Evolutionary conservation across 2,797 vertebrate genomes (phyloP), one percentile per base, ranked within the genome.

Genomic region (Galagoides demidoff): DNA sequence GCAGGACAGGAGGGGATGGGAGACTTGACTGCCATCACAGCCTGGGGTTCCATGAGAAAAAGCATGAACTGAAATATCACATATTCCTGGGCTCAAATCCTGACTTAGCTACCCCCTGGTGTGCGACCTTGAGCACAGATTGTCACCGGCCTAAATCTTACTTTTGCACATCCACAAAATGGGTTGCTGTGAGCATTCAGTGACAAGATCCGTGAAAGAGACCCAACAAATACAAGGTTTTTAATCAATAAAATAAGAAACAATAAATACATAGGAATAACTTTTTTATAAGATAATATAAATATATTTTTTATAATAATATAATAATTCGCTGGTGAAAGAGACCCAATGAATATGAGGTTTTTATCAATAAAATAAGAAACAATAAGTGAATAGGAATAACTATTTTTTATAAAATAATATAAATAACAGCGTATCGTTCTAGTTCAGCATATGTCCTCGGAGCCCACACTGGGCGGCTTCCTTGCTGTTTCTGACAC

Each of bases 21-120:
- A 8, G 16, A 2, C 0, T 0, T 22, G n/a, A 43, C 10, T 25
- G 39, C 31, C 4, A 3, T 22, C 1, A 14, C 19, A 45, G 64
- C 63, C 68, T 45, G 23, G 52, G 29, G 6, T 84, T 43, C 76
- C 1, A 1, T 66, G 37, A 85, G 70, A 64, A 63, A 73, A 83
- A 45, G 19, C 39, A 27, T 27, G 59, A 78, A 49, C 43, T 61
- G 14, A 86, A 52, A 20, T 34, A n/a, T 10, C 19, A 23, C 16
- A 3, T 5, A 22, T 64, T 37, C 73, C 49, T 34, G 27, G n/a
- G 23, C 49, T 94, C 86, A 73, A 52, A 77, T 68, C 34, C 74
- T 68, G 31, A 14, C 23, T 68, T 76, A 64, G 55, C 63, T 23
- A 45, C 64, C 71, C 16, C 52, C 57, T 3, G 39, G 63, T 85